Percentiles rank a stretch among this genome's conserved stretches.
phyloP scores from a whole-genome alignment of 2,888 invertebrate genomes.

The Lamellibrachia columna region DNA sequence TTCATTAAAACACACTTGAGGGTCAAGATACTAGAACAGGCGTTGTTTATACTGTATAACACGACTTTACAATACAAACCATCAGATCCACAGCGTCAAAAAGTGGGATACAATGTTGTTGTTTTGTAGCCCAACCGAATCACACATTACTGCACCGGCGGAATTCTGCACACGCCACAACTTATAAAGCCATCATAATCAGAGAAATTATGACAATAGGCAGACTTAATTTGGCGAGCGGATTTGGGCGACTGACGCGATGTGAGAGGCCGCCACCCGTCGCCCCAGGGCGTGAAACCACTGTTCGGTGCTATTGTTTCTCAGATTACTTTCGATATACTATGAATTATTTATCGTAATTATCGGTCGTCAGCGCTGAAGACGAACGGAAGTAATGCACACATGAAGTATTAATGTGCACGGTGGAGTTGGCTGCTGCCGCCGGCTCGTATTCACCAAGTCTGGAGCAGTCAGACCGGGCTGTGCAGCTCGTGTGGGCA shows the following conservation, averaged over 20 bases:
- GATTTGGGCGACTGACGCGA: neutral
- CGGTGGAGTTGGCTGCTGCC: neutral
- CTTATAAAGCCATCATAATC: neutral
- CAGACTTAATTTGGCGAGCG: neutral
- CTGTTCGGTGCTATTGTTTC: neutral
- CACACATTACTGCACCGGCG: too few relatives aligned
- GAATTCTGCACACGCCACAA: neutral
- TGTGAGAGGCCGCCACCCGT: neutral
- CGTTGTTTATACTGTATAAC: too few relatives aligned
- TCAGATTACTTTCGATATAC: neutral
- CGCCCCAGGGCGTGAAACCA: neutral
- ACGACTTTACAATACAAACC: too few relatives aligned
- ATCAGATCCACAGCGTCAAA: too few relatives aligned
- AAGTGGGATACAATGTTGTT: too few relatives aligned
- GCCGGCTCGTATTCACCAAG: neutral
- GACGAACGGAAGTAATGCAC: neutral
- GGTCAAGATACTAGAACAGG: too few relatives aligned
- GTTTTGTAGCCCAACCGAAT: too few relatives aligned
- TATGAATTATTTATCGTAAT: constrained; percentile 6
- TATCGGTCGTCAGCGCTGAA: neutral
- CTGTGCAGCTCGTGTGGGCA: neutral
- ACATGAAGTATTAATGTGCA: neutral
- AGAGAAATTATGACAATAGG: neutral
- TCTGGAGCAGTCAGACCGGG: neutral
- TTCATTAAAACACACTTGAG: too few relatives aligned